These are phyloP conservation scores for Pachydiplax longipennis DNA, from an alignment of 2,888 invertebrate genomes.

Conservation along the genomic window DNA sequence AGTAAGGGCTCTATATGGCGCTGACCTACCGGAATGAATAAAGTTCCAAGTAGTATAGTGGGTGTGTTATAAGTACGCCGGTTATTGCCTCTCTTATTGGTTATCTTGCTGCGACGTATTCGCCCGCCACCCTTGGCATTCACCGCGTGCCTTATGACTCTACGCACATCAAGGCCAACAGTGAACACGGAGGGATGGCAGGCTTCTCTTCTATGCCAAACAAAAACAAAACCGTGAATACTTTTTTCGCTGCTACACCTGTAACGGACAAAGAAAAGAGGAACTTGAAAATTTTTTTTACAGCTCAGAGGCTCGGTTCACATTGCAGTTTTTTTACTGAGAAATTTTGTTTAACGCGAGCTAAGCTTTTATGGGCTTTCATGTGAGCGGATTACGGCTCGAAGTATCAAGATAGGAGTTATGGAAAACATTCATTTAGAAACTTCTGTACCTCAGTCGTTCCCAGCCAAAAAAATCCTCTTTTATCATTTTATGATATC, in stretches of 20 bases:
- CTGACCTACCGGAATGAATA: background rate
- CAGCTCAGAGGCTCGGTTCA: no score
- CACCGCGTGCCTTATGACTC: constrained; percentile 99
- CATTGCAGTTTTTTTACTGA: no score
- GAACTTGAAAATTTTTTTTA: background rate
- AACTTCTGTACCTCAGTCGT: no score
- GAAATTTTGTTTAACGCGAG: no score
- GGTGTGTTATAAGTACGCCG: background rate
- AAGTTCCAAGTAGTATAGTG: background rate
- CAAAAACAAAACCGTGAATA: background rate
- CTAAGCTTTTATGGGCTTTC: no score
- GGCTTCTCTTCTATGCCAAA: background rate
- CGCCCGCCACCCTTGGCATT: constrained; percentile 90
- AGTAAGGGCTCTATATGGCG: background rate
- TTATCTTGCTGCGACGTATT: background rate
- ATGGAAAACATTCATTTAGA: no score
- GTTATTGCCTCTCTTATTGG: no score
- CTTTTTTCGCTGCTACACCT: background rate
- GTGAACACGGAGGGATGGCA: constrained; percentile 88
- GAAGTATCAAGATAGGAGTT: no score
- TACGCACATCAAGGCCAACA: constrained; percentile 90
- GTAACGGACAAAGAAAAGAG: background rate
- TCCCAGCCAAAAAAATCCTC: no score
- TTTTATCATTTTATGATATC: no score
- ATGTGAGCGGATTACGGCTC: no score